A percentile compares a stretch with the other conserved stretches of the same genome.
Evolutionary conservation across 2,888 invertebrate species (phyloP).

Genomic region (Drosophila mimetica): DNA sequence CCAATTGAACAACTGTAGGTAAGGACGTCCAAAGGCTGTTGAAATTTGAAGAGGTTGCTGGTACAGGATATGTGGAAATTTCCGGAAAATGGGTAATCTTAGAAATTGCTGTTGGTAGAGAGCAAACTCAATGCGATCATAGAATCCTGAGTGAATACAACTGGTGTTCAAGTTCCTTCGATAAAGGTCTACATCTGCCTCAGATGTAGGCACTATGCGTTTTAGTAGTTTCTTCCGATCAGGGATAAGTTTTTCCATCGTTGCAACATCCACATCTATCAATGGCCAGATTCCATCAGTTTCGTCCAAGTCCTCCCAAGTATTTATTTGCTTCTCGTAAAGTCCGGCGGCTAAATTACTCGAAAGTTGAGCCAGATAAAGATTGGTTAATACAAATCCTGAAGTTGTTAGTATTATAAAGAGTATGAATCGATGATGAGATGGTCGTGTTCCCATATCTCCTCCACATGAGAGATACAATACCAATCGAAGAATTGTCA

Average conservation of each 20-base stretch:
- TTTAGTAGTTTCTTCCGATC: constrained; percentile 54
- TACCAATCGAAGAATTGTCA: constrained; percentile 42
- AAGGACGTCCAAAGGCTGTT: constrained; percentile 63
- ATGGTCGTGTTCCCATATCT: constrained; percentile 13
- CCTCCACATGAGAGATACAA: constrained; percentile 45
- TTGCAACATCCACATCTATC: constrained; percentile 40
- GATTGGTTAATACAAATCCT: constrained; percentile 65
- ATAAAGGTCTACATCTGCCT: constrained; percentile 37
- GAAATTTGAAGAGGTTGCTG: constrained; percentile 65
- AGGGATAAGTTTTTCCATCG: constrained; percentile 44
- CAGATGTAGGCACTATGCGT: constrained; percentile 43
- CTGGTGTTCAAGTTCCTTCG: constrained; percentile 53
- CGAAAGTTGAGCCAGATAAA: constrained; percentile 61
- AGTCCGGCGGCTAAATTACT: constrained; percentile 64
- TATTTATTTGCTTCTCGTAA: constrained; percentile 58
- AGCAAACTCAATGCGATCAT: constrained; percentile 62
- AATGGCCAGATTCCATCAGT: constrained; percentile 50
- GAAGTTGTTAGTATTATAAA: constrained; percentile 49
- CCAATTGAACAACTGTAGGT: constrained; percentile 61
- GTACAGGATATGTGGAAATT: constrained; percentile 53
- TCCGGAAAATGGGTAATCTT: constrained; percentile 54
- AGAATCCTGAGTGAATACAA: constrained; percentile 54
- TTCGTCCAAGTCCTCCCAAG: constrained; percentile 58
- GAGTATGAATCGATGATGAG: constrained; percentile 36
- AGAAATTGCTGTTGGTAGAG: constrained; percentile 70